Evolutionary conservation across 2,113 vertebrate species (phyloP).

Genomic region (Cavia aperea): DNA sequence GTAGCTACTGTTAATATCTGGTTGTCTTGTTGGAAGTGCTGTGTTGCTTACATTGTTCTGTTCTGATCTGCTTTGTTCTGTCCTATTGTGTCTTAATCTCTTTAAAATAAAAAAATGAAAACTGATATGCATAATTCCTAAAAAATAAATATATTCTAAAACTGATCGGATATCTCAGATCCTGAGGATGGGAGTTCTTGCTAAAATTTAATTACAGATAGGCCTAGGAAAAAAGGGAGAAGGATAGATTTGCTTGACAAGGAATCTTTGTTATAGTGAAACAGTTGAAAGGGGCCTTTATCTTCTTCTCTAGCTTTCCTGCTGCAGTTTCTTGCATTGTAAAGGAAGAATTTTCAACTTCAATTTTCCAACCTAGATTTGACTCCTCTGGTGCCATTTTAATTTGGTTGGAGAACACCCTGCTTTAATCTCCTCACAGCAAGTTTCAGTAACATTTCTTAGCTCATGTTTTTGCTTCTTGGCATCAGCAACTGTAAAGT

Average conservation of each 20-base stretch:
- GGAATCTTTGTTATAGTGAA: not conserved
- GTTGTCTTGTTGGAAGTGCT: no score
- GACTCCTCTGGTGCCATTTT: constrained; percentile 4
- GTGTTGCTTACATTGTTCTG: no score
- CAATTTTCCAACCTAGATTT: constrained; percentile 11
- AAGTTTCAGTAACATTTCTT: constrained; percentile 21
- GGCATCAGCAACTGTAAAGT: not conserved
- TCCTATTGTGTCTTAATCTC: no score
- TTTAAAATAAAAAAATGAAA: not conserved
- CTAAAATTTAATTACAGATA: not conserved
- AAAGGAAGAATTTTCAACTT: constrained; percentile 37
- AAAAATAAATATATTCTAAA: not conserved
- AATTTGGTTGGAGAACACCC: constrained; percentile 7
- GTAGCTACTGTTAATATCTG: no score
- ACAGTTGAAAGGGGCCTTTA: not conserved
- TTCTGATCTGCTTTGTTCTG: no score
- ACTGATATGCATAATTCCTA: not conserved
- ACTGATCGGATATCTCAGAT: no score
- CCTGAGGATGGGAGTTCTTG: not conserved
- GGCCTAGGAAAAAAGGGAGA: not conserved
- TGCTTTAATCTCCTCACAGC: not conserved
- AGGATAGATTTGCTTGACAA: not conserved
- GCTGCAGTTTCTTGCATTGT: not conserved
- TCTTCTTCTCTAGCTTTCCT: not conserved
- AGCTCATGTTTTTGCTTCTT: constrained; percentile 7